Evolutionary conservation across 2,113 vertebrate genomes (phyloP).

Genomic region (Corythoichthys haematopterus): DNA sequence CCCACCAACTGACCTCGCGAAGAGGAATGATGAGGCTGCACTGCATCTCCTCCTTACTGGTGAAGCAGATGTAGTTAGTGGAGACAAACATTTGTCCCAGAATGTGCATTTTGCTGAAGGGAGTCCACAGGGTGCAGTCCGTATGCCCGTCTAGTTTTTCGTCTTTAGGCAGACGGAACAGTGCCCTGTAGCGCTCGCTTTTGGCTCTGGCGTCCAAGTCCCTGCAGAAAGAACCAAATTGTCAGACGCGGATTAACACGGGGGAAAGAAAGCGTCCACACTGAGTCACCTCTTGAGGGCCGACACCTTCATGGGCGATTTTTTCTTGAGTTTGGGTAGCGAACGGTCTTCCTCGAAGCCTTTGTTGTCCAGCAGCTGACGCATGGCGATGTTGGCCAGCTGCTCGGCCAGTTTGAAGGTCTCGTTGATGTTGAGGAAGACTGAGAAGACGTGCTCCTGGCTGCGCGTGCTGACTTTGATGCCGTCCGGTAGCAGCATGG

Average conservation of each 20-base stretch:
- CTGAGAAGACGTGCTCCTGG: conserved; percentile 89
- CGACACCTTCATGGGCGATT: conserved; percentile 92
- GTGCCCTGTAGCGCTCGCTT: conserved; percentile 87
- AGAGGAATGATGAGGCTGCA: conserved; percentile 98
- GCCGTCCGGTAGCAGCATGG: conserved; percentile 85
- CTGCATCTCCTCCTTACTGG: conserved; percentile 90
- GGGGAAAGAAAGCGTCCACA: neutral
- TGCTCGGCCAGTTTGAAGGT: conserved; percentile 97
- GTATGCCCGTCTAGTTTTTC: conserved; percentile 97
- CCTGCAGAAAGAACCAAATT: conserved; percentile 56
- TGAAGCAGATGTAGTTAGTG: conserved; percentile 98
- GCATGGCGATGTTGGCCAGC: conserved; percentile 97
- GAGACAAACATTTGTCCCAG: conserved; percentile 98
- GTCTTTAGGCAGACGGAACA: conserved; percentile 94
- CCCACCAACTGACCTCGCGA: conserved; percentile 77
- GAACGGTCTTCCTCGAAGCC: conserved; percentile 94
- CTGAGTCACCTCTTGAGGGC: conserved; percentile 83
- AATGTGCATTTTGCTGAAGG: conserved; percentile 98
- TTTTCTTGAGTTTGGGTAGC: conserved; percentile 93
- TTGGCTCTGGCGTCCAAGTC: conserved; percentile 96
- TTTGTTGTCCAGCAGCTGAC: conserved; percentile 93
- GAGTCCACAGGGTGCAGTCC: conserved; percentile 96
- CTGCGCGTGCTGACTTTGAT: conserved; percentile 92
- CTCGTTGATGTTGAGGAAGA: conserved; percentile 96
- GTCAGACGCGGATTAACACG: neutral